phyloP scores from a whole-genome alignment of 1,140 invertebrate genomes.

The Chironomus tepperi region DNA sequence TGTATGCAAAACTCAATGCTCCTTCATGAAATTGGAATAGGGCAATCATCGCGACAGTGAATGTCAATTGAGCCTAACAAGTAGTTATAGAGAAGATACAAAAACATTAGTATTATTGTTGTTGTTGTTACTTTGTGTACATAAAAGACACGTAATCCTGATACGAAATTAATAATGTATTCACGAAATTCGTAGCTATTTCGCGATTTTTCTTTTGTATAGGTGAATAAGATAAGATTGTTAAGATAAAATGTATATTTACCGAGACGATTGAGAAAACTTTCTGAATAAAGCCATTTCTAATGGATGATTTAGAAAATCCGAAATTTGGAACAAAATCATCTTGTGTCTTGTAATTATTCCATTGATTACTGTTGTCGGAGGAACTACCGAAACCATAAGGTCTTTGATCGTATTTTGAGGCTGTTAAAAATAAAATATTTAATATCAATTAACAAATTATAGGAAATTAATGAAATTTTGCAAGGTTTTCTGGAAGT shows the following conservation, averaged over 20 bases:
- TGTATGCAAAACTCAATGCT: not conserved
- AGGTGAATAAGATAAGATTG: no score
- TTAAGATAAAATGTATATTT: not conserved
- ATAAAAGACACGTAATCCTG: not conserved
- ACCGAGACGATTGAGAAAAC: slow-evolving; percentile 4
- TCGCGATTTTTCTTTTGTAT: not conserved
- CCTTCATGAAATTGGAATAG: not conserved
- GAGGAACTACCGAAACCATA: not conserved
- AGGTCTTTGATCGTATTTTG: not conserved
- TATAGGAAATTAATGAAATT: not conserved
- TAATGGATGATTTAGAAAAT: not conserved
- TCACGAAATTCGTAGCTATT: not conserved
- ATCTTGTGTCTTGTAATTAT: not conserved
- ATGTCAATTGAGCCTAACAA: not conserved
- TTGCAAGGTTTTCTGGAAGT: no score
- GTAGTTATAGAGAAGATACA: not conserved
- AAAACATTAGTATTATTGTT: slow-evolving; percentile 5
- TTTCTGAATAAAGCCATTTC: not conserved
- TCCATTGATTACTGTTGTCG: not conserved
- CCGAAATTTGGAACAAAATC: slow-evolving; percentile 6
- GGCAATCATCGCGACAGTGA: not conserved
- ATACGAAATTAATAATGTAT: not conserved
- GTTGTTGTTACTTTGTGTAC: not conserved
- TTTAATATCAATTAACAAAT: not conserved
- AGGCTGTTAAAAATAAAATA: not conserved